Percentiles rank a stretch among this genome's conserved stretches.
Conservation (phyloP, 2,797 vertebrate genomes). For the Staurois parvus region DNA sequence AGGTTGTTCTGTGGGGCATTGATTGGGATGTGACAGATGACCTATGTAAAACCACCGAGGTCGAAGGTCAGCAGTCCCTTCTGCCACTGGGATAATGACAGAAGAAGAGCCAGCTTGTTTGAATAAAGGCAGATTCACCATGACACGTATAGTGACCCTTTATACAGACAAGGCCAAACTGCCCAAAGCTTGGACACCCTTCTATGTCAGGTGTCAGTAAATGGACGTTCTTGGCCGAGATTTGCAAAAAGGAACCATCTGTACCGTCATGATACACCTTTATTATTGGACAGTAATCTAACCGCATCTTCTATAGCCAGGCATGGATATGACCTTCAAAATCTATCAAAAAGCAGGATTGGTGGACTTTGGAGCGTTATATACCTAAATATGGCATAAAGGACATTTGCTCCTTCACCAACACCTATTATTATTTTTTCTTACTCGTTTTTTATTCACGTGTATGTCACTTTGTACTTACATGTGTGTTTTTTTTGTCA, state of each 20-base stretch:
- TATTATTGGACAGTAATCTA: not conserved
- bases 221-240: constrained; percentile 30
- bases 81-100: constrained; percentile 64
- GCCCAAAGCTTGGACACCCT: constrained; percentile 30
- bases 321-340: constrained; percentile 1
- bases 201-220: constrained; percentile 44
- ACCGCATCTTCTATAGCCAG: not conserved
- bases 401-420: no score
- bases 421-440: no score
- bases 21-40: constrained; percentile 64
- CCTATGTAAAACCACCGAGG: constrained; percentile 63
- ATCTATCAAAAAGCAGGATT: not conserved
- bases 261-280: not conserved
- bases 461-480: no score
- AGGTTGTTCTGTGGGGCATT: constrained; percentile 41
- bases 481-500: no score
- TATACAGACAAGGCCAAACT: constrained; percentile 5
- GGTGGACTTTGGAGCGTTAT: no score
- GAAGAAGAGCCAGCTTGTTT: constrained; percentile 38
- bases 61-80: constrained; percentile 75
- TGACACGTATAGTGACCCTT: constrained; percentile 43
- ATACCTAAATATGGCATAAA: no score
- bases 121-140: constrained; percentile 43
- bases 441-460: no score
- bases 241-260: constrained; percentile 35